Evolutionary conservation across 2,113 vertebrate genomes (phyloP).

Genomic region (Macrotus californicus): DNA sequence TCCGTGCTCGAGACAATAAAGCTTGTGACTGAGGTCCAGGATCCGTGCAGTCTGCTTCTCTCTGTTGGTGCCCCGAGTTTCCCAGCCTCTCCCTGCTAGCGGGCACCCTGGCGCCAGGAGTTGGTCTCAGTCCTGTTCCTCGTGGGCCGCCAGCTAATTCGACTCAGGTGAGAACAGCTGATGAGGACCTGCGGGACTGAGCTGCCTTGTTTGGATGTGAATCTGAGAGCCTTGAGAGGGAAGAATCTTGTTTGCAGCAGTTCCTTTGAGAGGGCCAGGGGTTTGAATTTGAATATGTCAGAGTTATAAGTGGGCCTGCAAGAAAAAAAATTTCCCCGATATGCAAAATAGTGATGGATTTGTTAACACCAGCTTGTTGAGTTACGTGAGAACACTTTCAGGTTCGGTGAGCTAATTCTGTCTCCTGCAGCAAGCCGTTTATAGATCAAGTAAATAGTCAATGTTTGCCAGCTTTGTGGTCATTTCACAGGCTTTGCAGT

Average conservation of each 20-base stretch:
- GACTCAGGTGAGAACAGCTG: not conserved
- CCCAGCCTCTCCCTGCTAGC: not conserved
- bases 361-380: not conserved
- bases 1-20: slow-evolving; percentile 82
- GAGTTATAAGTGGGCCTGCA: not conserved
- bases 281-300: not conserved
- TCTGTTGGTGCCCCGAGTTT: not conserved
- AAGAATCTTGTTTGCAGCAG: not conserved
- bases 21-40: slow-evolving; percentile 77
- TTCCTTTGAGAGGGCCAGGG: not conserved
- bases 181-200: not conserved
- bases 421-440: not conserved
- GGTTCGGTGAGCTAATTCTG: not conserved
- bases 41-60: not conserved
- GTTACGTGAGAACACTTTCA: not conserved
- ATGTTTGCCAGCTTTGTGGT: not conserved
- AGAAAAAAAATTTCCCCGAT: not conserved
- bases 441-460: not conserved
- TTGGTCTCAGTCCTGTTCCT: not conserved
- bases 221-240: not conserved
- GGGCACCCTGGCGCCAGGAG: not conserved
- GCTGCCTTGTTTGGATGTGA: not conserved
- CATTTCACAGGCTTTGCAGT: not conserved
- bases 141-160: not conserved
- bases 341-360: not conserved